Evolutionary conservation across 2,113 vertebrate genomes (phyloP).

Genomic region (Catharus bicknelli): DNA sequence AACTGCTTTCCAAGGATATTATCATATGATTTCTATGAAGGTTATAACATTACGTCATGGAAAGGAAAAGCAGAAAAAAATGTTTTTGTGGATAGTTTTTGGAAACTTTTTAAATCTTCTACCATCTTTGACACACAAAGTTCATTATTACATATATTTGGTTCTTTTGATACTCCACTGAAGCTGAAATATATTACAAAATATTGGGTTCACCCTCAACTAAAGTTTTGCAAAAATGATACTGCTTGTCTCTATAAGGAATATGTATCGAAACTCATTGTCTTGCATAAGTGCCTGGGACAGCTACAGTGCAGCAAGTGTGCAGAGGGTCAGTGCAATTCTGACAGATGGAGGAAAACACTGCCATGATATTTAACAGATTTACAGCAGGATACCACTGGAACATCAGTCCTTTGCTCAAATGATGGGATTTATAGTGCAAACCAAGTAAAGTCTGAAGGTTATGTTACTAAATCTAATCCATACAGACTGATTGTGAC

Average conservation of each 20-base stretch:
- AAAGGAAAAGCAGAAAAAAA: not conserved
- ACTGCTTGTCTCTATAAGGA: not conserved
- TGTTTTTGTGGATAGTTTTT: not conserved
- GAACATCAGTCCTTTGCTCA: not conserved
- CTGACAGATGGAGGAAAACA: fast-evolving
- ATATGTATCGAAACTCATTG: not conserved
- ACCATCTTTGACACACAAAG: not conserved
- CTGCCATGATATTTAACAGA: not conserved
- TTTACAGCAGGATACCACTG: not conserved
- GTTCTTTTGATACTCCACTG: not conserved
- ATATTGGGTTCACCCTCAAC: not conserved
- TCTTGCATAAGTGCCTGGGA: not conserved
- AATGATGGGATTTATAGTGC: not conserved
- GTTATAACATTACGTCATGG: not conserved
- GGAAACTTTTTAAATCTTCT: not conserved
- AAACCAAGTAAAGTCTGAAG: not conserved
- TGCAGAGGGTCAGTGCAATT: not conserved
- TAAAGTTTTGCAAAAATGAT: not conserved
- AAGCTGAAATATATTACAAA: not conserved
- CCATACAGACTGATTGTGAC: not conserved
- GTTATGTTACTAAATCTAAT: not conserved
- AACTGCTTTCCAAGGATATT: not conserved
- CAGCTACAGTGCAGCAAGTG: not conserved
- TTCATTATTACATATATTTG: not conserved
- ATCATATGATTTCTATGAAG: not conserved